These are phyloP conservation scores for Catamblyrhynchus diadema DNA, from an alignment of 2,797 vertebrate species.

Conservation along the genomic window DNA sequence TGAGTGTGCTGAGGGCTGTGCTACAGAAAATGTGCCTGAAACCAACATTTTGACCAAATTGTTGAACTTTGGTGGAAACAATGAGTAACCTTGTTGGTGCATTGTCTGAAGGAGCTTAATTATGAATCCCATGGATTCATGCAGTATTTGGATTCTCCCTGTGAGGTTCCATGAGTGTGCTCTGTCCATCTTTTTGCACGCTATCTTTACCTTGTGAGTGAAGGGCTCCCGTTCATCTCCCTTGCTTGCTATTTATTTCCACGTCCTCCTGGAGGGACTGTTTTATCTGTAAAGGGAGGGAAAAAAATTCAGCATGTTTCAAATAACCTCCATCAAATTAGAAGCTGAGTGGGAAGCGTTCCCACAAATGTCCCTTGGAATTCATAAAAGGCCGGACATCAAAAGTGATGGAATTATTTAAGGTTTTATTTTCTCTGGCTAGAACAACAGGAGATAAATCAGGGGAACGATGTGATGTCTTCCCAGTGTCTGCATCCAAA, in stretches of 20 bases:
- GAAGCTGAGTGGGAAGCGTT: background rate
- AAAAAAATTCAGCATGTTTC: background rate
- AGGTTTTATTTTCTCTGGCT: slow-evolving; percentile 5
- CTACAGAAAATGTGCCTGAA: background rate
- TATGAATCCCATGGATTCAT: background rate
- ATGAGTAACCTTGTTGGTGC: background rate
- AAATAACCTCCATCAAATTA: background rate
- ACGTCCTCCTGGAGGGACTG: background rate
- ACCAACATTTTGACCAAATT: background rate
- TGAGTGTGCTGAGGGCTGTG: background rate
- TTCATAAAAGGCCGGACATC: background rate
- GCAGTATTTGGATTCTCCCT: background rate
- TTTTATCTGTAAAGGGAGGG: slow-evolving; percentile 11
- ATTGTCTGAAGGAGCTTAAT: background rate
- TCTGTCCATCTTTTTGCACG: background rate
- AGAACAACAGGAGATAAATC: background rate
- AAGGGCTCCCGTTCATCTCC: background rate
- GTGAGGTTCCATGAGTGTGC: background rate
- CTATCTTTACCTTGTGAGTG: background rate
- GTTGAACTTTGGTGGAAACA: background rate
- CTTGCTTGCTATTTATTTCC: background rate
- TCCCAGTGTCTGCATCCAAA: background rate
- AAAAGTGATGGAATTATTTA: slow-evolving; percentile 5
- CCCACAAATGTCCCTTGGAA: background rate
- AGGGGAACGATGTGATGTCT: background rate